Conservation (phyloP, 1,140 invertebrate genomes). For the Drosophila malerkotliana region DNA sequence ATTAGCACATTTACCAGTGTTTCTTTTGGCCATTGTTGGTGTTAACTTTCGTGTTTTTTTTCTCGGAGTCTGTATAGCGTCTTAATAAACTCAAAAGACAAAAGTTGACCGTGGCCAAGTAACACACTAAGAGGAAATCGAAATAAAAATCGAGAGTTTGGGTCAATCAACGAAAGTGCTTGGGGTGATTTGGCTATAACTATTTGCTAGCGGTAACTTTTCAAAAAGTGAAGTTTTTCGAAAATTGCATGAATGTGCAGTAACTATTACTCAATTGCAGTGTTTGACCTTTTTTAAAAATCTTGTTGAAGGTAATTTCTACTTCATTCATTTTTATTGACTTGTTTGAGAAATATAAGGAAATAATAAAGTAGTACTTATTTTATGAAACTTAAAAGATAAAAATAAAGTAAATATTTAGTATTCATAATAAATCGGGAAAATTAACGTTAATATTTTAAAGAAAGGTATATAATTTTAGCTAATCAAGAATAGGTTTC, state of each 20-base stretch:
- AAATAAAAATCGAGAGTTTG: conserved; percentile 34
- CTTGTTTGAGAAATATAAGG: neutral
- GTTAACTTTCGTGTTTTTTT: conserved; percentile 25
- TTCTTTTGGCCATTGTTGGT: conserved; percentile 25
- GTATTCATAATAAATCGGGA: too few species aligned
- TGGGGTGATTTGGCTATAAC: conserved; percentile 4
- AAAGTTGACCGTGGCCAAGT: conserved; percentile 72
- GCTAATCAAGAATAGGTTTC: too few species aligned
- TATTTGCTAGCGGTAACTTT: neutral
- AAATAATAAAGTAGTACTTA: neutral
- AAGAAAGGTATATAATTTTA: too few species aligned
- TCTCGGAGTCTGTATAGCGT: conserved; percentile 15
- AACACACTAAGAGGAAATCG: conserved; percentile 54
- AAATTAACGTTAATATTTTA: too few species aligned
- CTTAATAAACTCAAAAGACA: conserved; percentile 41
- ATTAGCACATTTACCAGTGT: conserved; percentile 46
- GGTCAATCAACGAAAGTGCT: conserved; percentile 15
- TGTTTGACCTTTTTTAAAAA: conserved; percentile 6
- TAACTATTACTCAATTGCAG: neutral
- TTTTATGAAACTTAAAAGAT: too few species aligned
- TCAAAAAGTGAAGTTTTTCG: neutral
- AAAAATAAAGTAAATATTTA: too few species aligned
- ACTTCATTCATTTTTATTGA: neutral
- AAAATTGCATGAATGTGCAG: neutral
- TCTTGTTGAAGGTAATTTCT: neutral